Conservation (phyloP, 2,888 invertebrate species). For the Mythimna lalbum region DNA sequence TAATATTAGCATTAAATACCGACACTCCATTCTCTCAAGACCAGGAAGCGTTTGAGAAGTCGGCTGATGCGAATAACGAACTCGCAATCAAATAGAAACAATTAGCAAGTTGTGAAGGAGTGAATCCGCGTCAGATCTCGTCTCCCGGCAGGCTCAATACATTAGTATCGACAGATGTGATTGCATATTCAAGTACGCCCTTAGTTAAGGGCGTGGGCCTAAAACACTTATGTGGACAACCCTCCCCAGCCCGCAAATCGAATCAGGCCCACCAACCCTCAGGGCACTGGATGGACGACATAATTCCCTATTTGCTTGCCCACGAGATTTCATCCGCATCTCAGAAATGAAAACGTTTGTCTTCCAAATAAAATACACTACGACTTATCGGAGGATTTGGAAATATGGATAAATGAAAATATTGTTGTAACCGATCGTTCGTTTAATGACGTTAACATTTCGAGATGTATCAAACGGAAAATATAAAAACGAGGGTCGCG, state of each 20-base stretch:
- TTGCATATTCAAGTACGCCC: conserved; percentile 71
- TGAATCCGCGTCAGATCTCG: conserved; percentile 26
- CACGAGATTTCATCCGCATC: conserved; percentile 58
- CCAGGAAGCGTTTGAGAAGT: conserved; percentile 27
- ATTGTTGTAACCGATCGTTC: conserved; percentile 19
- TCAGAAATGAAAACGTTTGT: conserved; percentile 55
- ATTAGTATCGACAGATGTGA: conserved; percentile 69
- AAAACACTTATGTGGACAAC: conserved; percentile 71
- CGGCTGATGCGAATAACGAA: conserved; percentile 23
- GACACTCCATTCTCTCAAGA: conserved; percentile 8
- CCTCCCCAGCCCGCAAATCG: conserved; percentile 69
- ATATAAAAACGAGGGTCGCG: not conserved
- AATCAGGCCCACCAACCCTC: conserved; percentile 66
- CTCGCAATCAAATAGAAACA: conserved; percentile 45
- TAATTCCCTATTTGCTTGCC: conserved; percentile 69
- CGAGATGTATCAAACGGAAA: conserved; percentile 7
- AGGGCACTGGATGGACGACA: conserved; percentile 65
- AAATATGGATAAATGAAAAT: conserved; percentile 20
- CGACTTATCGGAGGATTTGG: conserved; percentile 21
- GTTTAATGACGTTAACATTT: conserved; percentile 34
- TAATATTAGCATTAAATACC: conserved; percentile 46
- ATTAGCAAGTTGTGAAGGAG: conserved; percentile 42
- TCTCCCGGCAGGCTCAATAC: conserved; percentile 42
- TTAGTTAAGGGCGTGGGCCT: conserved; percentile 68
- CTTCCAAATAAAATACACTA: conserved; percentile 48